Evolutionary conservation across 2,888 invertebrate genomes (phyloP).

Genomic region (Drosophila neotestacea): DNA sequence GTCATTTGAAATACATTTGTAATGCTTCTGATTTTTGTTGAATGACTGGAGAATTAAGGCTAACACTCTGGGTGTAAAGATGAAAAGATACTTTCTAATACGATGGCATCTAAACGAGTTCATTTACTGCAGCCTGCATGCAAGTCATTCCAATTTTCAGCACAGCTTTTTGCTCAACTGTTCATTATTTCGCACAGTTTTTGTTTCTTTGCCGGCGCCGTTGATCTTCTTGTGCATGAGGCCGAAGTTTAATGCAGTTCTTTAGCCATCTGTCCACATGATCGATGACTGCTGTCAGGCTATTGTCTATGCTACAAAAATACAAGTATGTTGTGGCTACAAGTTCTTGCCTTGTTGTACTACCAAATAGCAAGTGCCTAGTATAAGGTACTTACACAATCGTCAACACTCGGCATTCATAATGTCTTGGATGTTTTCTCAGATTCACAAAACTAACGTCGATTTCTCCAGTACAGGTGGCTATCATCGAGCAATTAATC

Average conservation of each 20-base stretch:
- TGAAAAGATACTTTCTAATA: slow-evolving; percentile 22
- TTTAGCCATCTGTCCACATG: slow-evolving; percentile 32
- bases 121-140: slow-evolving; percentile 22
- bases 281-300: slow-evolving; percentile 43
- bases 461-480: slow-evolving; percentile 24
- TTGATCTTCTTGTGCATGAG: slow-evolving; percentile 12
- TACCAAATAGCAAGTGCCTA: neutral
- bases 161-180: slow-evolving; percentile 13
- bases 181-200: slow-evolving; percentile 9
- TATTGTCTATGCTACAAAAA: slow-evolving; percentile 32
- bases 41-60: slow-evolving; percentile 19
- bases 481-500: slow-evolving; percentile 37
- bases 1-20: slow-evolving; percentile 20
- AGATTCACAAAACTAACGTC: neutral
- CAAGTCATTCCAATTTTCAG: slow-evolving; percentile 11
- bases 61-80: slow-evolving; percentile 4
- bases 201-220: slow-evolving; percentile 6
- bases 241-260: slow-evolving; percentile 22
- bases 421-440: slow-evolving; percentile 8
- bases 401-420: neutral
- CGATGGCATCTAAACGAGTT: slow-evolving; percentile 10
- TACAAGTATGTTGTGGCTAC: slow-evolving; percentile 24
- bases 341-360: slow-evolving; percentile 5
- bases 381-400: slow-evolving; percentile 20
- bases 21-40: neutral